These are phyloP conservation scores for Coelinius sp. DNA, from an alignment of 2,888 invertebrate species.

Conservation along the genomic window DNA sequence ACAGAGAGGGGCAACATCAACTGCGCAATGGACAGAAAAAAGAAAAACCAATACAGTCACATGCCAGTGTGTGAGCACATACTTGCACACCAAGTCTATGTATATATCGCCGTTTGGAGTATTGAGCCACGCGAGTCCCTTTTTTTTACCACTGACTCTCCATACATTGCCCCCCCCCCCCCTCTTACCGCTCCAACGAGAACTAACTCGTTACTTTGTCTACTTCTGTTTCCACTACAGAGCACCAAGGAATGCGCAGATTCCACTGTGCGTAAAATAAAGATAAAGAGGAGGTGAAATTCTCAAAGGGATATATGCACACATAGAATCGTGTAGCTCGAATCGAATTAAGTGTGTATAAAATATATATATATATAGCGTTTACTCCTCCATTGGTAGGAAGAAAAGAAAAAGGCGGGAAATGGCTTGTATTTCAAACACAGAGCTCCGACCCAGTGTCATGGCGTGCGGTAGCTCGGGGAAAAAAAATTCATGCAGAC, in stretches of 20 bases:
- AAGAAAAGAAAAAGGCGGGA: no score
- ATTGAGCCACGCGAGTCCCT: constrained; percentile 50
- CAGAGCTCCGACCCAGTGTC: no score
- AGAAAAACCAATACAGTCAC: constrained; percentile 23
- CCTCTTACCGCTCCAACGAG: background rate
- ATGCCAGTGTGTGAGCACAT: constrained; percentile 13
- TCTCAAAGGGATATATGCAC: background rate
- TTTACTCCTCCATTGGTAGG: no score
- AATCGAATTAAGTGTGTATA: no score
- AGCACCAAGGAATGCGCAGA: constrained; percentile 21
- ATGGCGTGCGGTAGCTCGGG: no score
- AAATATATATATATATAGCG: no score
- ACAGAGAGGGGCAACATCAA: constrained; percentile 17
- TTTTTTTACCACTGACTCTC: constrained; percentile 41
- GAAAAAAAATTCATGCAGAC: no score
- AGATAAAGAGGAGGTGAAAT: background rate
- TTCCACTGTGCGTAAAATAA: constrained; percentile 13
- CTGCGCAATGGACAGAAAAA: constrained; percentile 34
- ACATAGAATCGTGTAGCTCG: no score
- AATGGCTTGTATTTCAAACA: no score
- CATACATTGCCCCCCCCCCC: constrained; percentile 40
- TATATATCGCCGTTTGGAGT: constrained; percentile 50
- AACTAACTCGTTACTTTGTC: constrained; percentile 23
- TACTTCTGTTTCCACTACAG: constrained; percentile 15
- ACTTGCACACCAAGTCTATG: constrained; percentile 27